Evolutionary conservation across 2,888 invertebrate species (phyloP), one percentile per base, ranked within the genome.

Genomic region (Venusia cambrica): DNA sequence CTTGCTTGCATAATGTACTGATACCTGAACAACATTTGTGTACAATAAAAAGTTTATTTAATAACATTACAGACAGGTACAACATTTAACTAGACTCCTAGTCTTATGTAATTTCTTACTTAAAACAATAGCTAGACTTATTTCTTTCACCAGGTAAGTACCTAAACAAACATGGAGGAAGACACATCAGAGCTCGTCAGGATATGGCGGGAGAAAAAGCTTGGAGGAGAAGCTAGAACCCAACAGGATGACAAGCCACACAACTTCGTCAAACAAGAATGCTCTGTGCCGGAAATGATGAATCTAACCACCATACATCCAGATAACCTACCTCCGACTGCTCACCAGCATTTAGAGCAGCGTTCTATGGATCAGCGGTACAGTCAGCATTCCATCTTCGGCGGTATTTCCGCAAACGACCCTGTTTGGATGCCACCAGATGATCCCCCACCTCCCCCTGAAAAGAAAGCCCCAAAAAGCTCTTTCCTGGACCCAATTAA

Each of bases 401-500:
- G 48, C 1, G 39, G 35, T 2, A 31, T 38, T 16, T 17, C 34
- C 0, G 28, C 25, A 4, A 21, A 31, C 0, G 49, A 49, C 1
- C 36, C 44, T 0, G 30, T 49, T 0, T 49, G 49, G 49, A 39
- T 49, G 25, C 46, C 49, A 1, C 37, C 46, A 1, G 46, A 46
- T 17, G 49, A 49, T 1, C 12, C 27, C 3, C 41, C 24, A 8
- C 38, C 28, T 16, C 19, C 37, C 0, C 26, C 12, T 6, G 41
- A 33, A 17, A 49, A 33, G 22, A 49, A 37, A 21, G 24, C 41
- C 3, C 19, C 38, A 0, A 50, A 50, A 6, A 47, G 50, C 21
- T 48, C 51, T 2, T 48, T 51, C 9, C 26, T 53, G 2, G 68
- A 78, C 44, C 56, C 62, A 0, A 54, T 53, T 3, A 62, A 73